Evolutionary conservation across 2,113 vertebrate species (phyloP).

Genomic region (Haemorhous mexicanus): DNA sequence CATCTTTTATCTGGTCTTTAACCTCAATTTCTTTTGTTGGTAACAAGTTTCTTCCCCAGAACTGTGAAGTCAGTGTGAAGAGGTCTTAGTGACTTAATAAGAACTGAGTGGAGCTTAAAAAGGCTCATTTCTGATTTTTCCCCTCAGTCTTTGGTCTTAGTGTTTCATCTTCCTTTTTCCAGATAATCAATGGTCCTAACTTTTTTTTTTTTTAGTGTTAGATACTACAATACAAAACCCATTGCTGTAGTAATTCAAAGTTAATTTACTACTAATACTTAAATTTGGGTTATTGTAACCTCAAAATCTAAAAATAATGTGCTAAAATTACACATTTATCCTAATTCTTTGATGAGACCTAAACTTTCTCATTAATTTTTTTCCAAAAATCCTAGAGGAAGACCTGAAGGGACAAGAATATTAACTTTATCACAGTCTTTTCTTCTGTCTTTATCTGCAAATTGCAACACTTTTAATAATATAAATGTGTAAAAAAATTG

Average conservation of each 20-base stretch:
- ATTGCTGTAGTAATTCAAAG: not conserved
- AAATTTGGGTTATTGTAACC: not conserved
- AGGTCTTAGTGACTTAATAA: not conserved
- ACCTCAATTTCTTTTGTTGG: not conserved
- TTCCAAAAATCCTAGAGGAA: not conserved
- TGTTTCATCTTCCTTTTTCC: not conserved
- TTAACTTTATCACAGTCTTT: not conserved
- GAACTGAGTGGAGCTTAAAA: not conserved
- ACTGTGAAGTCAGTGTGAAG: not conserved
- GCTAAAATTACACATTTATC: not conserved
- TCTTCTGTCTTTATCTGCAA: not conserved
- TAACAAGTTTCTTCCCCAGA: not conserved
- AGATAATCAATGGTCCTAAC: not conserved
- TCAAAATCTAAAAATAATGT: not conserved
- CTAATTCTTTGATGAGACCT: not conserved
- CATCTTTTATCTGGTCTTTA: not conserved
- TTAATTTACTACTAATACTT: not conserved
- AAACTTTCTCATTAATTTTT: not conserved
- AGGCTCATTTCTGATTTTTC: not conserved
- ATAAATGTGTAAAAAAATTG: not conserved
- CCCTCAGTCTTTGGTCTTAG: not conserved
- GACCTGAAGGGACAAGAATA: not conserved
- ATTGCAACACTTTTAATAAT: not conserved
- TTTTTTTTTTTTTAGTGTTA: not conserved
- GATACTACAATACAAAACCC: not conserved